A percentile compares a stretch with the other conserved stretches of the same genome.
These are phyloP conservation scores for Nothocercus julius DNA, from an alignment of 2,113 vertebrate species.

Conservation along the genomic window DNA sequence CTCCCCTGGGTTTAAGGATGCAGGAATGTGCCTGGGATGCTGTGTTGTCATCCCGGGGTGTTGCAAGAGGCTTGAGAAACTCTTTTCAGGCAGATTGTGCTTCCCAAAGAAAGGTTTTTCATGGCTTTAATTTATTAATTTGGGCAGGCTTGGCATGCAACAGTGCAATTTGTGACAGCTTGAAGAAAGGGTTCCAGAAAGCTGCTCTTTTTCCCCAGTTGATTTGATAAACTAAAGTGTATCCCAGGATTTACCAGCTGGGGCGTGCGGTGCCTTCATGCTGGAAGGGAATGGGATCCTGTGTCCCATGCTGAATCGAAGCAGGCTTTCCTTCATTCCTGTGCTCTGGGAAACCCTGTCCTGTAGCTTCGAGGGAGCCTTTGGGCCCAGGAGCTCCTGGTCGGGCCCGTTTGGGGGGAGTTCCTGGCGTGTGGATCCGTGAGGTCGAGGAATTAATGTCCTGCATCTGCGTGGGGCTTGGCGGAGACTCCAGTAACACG, in stretches of 20 bases:
- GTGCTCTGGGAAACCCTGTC: background rate
- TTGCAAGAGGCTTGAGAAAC: background rate
- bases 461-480: too few species aligned
- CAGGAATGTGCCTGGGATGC: too few species aligned
- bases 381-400: background rate
- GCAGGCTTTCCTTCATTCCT: background rate
- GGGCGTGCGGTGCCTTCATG: background rate
- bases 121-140: background rate
- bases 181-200: background rate
- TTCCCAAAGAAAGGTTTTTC: background rate
- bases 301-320: background rate
- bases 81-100: background rate
- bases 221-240: background rate
- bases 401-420: background rate
- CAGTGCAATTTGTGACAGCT: background rate
- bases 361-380: background rate
- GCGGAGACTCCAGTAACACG: too few species aligned
- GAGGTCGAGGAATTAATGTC: background rate
- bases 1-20: background rate
- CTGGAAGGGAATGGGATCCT: rapidly evolving
- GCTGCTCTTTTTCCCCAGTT: background rate
- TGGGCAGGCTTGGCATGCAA: too few species aligned
- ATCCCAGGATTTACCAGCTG: background rate
- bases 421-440: background rate
- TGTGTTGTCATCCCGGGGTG: background rate